Conservation (phyloP, 2,797 vertebrate genomes). For the Lateolabrax maculatus region DNA sequence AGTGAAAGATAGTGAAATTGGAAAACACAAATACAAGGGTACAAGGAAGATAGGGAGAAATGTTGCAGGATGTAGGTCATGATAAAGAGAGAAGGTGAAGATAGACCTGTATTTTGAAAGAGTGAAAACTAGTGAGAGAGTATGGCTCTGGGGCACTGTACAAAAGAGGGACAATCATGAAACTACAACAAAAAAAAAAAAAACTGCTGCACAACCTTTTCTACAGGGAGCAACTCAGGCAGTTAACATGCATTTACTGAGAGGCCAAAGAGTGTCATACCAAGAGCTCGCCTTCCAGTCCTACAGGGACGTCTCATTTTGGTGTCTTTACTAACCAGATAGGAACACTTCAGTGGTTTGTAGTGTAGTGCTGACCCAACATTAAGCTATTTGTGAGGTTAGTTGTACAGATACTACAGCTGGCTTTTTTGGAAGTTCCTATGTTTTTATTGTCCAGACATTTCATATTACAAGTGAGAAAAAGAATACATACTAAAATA, state of each 20-base stretch:
- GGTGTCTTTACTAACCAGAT: conserved; percentile 27
- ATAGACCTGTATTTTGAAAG: conserved; percentile 16
- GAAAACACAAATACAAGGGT: not conserved
- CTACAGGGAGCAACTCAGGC: conserved; percentile 44
- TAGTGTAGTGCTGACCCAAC: not conserved
- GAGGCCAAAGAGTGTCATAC: conserved; percentile 58
- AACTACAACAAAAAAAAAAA: too few species aligned
- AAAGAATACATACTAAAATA: not conserved
- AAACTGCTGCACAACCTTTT: conserved; percentile 27
- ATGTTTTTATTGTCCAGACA: not conserved
- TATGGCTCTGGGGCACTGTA: conserved; percentile 37
- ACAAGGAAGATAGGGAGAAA: not conserved
- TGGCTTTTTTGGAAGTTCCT: not conserved
- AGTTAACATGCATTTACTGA: conserved; percentile 56
- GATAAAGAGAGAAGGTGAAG: conserved; percentile 24
- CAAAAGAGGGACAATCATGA: conserved; percentile 55
- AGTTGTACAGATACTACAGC: not conserved
- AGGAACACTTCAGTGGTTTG: not conserved
- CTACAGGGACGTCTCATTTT: conserved; percentile 37
- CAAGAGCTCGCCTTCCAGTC: conserved; percentile 26
- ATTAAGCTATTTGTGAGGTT: not conserved
- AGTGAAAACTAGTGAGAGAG: conserved; percentile 36
- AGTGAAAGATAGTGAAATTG: conserved; percentile 5
- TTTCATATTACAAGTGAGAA: not conserved
- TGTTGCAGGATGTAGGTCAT: conserved; percentile 6